Conservation (phyloP, 2,797 vertebrate species). For the Anabas testudineus region DNA sequence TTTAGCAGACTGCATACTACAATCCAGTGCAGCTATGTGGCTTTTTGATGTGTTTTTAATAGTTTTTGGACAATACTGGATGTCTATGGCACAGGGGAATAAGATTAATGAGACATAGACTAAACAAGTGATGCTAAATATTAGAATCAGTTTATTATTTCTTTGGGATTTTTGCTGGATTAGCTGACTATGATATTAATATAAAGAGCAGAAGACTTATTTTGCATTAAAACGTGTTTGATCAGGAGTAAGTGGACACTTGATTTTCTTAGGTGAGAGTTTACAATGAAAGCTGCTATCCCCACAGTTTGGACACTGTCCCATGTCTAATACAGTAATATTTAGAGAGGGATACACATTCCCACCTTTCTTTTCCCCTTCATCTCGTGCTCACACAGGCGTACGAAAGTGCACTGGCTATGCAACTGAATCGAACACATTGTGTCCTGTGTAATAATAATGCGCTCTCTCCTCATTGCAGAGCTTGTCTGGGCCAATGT, state of each 20-base stretch:
- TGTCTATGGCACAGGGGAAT: background rate
- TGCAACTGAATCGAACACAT: conserved; percentile 32
- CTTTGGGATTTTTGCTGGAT: background rate
- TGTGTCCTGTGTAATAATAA: conserved; percentile 19
- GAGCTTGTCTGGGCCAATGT: conserved; percentile 97
- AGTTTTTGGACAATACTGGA: background rate
- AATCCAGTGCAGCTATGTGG: too few species aligned
- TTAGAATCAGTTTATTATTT: background rate
- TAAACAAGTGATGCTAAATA: background rate
- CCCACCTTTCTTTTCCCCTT: conserved; percentile 14
- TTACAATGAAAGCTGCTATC: too few species aligned
- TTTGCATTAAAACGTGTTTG: background rate
- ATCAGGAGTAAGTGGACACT: background rate
- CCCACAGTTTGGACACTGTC: background rate
- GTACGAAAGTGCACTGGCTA: background rate
- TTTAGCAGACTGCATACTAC: too few species aligned
- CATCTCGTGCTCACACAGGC: conserved; percentile 19
- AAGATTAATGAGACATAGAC: background rate
- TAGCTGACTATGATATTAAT: background rate
- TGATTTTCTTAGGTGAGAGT: background rate
- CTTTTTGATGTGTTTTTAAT: background rate
- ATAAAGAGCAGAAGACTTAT: background rate
- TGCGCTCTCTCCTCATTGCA: conserved; percentile 65
- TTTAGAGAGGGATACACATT: background rate
- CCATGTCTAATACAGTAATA: background rate